Conservation (phyloP, 2,113 vertebrate genomes). For the Deroptyus accipitrinus region DNA sequence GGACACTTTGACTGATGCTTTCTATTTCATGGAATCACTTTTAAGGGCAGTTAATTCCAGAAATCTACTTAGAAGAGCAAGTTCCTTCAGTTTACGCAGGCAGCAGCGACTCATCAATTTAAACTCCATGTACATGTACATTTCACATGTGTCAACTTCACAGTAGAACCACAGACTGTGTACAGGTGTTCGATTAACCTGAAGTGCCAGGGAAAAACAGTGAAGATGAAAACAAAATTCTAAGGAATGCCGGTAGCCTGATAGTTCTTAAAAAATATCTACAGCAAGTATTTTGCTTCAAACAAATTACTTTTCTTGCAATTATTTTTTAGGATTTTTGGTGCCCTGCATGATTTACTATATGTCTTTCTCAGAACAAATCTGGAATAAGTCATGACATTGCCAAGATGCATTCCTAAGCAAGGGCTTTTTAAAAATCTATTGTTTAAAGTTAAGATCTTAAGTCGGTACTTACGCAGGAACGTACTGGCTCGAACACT, state of each 20-base stretch:
- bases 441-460: background rate
- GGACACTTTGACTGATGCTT: background rate
- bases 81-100: background rate
- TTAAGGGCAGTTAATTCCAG: background rate
- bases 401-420: background rate
- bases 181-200: background rate
- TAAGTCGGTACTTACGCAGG: background rate
- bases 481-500: background rate
- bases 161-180: fast-evolving
- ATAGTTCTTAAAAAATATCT: background rate
- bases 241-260: background rate
- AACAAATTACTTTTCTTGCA: background rate
- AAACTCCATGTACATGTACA: background rate
- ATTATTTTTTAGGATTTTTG: background rate
- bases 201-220: background rate
- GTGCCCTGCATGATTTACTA: background rate
- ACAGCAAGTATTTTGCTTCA: background rate
- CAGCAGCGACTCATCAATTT: background rate
- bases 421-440: background rate
- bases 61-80: background rate
- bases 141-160: background rate
- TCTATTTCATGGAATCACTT: background rate
- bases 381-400: background rate
- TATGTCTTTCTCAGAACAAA: background rate
- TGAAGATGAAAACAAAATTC: background rate